Evolutionary conservation across 2,888 invertebrate genomes (phyloP).

Genomic region (Cantharis lateralis): DNA sequence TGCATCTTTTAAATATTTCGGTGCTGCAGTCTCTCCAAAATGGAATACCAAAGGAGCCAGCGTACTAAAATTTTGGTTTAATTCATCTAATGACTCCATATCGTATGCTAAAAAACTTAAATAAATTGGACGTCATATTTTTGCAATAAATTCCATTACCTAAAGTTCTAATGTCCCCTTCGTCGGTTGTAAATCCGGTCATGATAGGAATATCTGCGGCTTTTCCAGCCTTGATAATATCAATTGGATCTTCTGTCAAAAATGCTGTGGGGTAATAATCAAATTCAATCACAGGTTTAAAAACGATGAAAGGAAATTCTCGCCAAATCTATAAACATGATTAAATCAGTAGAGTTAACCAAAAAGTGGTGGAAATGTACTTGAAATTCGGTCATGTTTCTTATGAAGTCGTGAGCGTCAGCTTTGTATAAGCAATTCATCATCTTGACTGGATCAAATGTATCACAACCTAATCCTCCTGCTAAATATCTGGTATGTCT

Average conservation of each 20-base stretch:
- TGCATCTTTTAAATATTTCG: conserved; percentile 33
- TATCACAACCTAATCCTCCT: conserved; percentile 65
- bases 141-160: conserved; percentile 25
- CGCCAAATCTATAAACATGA: conserved; percentile 66
- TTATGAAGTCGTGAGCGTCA: conserved; percentile 67
- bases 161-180: conserved; percentile 70
- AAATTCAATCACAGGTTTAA: conserved; percentile 77
- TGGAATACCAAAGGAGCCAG: conserved; percentile 55
- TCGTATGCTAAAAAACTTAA: conserved; percentile 20
- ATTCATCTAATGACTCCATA: conserved; percentile 46
- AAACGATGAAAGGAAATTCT: conserved; percentile 78
- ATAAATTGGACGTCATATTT: neutral
- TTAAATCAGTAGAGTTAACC: neutral
- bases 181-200: conserved; percentile 73
- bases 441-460: conserved; percentile 56
- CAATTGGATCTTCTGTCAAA: conserved; percentile 65
- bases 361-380: neutral
- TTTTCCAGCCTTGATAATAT: conserved; percentile 57
- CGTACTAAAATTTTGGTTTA: conserved; percentile 54
- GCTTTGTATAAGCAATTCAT: conserved; percentile 66
- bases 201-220: conserved; percentile 69
- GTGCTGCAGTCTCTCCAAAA: conserved; percentile 52
- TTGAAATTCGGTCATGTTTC: neutral
- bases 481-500: conserved; percentile 65
- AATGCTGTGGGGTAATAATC: conserved; percentile 68